Evolutionary conservation across 2,888 invertebrate species (phyloP).

Genomic region (Volucella inanis): DNA sequence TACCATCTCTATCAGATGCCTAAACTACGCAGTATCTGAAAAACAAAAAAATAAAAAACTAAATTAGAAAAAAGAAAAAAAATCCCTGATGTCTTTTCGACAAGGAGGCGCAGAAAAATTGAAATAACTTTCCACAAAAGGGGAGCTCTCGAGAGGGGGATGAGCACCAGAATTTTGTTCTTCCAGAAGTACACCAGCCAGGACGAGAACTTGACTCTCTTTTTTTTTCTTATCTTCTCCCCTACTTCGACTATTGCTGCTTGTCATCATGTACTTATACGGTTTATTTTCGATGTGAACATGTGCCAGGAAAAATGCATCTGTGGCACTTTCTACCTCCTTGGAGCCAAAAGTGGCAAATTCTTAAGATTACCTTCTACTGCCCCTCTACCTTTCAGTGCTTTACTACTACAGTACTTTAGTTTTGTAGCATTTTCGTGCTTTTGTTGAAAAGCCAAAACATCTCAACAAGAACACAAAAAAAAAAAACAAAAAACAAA

Average conservation of each 20-base stretch:
- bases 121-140: constrained; percentile 49
- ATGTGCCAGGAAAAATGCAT: constrained; percentile 50
- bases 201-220: constrained; percentile 13
- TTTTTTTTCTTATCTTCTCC: neutral
- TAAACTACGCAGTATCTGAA: constrained; percentile 57
- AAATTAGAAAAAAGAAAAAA: neutral
- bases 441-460: constrained; percentile 9
- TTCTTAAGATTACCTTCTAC: constrained; percentile 39
- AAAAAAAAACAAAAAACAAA: neutral
- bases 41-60: neutral
- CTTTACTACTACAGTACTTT: no score
- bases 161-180: constrained; percentile 3
- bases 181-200: constrained; percentile 44
- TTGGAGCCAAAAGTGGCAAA: constrained; percentile 54
- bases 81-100: constrained; percentile 11
- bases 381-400: constrained; percentile 37
- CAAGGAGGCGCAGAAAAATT: constrained; percentile 40
- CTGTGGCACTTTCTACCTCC: constrained; percentile 25
- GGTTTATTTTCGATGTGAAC: constrained; percentile 40
- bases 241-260: no score
- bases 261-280: neutral
- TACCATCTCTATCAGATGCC: constrained; percentile 13
- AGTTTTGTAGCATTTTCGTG: neutral
- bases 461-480: constrained; percentile 28
- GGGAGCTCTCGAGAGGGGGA: constrained; percentile 30